Evolutionary conservation across 2,113 vertebrate genomes (phyloP).

Genomic region (Polypterus bichir): DNA sequence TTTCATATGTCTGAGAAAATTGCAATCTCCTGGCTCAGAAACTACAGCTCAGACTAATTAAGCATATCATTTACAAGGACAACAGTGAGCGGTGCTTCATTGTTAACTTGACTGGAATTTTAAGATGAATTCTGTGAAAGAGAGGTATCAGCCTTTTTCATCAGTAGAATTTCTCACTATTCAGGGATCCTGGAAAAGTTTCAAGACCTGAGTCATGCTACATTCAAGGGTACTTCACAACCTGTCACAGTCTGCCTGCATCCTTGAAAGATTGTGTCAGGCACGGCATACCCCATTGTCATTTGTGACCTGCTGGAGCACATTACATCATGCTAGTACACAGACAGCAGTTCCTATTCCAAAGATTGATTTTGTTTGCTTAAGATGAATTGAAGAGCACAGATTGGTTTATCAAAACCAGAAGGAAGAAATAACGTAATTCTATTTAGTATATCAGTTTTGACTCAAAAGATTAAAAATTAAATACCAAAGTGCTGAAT

Average conservation of each 20-base stretch:
- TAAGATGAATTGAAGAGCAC: no score
- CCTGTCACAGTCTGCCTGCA: neutral
- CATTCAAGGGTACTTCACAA: neutral
- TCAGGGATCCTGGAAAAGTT: neutral
- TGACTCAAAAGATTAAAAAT: no score
- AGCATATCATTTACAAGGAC: neutral
- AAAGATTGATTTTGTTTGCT: no score
- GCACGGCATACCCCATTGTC: neutral
- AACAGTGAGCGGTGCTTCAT: neutral
- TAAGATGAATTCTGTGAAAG: slow-evolving; percentile 1
- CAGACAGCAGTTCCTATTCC: no score
- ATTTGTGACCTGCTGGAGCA: neutral
- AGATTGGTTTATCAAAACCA: no score
- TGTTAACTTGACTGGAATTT: neutral
- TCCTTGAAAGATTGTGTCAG: neutral
- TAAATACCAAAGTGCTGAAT: no score
- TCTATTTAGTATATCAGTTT: no score
- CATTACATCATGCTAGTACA: neutral
- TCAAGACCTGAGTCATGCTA: slow-evolving; percentile 4
- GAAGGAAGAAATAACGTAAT: no score
- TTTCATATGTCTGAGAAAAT: no score
- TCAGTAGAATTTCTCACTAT: neutral
- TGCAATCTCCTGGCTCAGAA: neutral
- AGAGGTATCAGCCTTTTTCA: neutral
- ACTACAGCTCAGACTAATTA: neutral